A percentile compares a stretch with the other conserved stretches of the same genome.
Evolutionary conservation across 1,140 invertebrate genomes (phyloP).

Genomic region (Drosophila takahashii): DNA sequence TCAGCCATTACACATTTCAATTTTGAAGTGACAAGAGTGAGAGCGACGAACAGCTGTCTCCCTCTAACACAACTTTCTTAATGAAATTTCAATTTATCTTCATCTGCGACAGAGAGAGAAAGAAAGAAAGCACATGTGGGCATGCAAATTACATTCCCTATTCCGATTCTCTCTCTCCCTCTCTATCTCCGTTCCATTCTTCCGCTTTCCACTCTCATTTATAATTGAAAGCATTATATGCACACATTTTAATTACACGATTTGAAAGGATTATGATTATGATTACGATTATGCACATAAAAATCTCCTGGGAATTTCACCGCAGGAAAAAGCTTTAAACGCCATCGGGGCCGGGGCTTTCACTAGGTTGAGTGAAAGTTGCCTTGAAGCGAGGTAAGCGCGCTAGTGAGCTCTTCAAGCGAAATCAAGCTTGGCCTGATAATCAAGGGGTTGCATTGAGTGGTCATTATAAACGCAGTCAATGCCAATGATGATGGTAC

Average conservation of each 20-base stretch:
- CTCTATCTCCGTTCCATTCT: slow-evolving; percentile 24
- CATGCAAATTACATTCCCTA: slow-evolving; percentile 69
- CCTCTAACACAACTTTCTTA: slow-evolving; percentile 71
- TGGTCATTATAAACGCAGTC: slow-evolving; percentile 17
- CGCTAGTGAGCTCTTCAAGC: slow-evolving; percentile 23
- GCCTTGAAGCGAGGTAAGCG: slow-evolving; percentile 43
- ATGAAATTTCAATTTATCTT: slow-evolving; percentile 81
- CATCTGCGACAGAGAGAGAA: slow-evolving; percentile 20
- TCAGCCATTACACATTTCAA: slow-evolving; percentile 79
- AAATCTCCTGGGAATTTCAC: slow-evolving; percentile 32
- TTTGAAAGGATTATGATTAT: slow-evolving; percentile 63
- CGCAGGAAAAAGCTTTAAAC: slow-evolving; percentile 38
- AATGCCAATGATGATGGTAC: slow-evolving; percentile 10
- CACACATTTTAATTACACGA: slow-evolving; percentile 78
- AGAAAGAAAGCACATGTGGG: slow-evolving; percentile 18
- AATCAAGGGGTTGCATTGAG: slow-evolving; percentile 51
- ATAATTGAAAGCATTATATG: slow-evolving; percentile 73
- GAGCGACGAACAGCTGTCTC: slow-evolving; percentile 7
- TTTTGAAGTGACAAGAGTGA: slow-evolving; percentile 59
- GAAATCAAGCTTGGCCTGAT: slow-evolving; percentile 53
- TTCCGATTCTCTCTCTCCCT: slow-evolving; percentile 18
- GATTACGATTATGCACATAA: slow-evolving; percentile 44
- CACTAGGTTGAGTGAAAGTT: slow-evolving; percentile 53
- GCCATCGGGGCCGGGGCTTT: slow-evolving; percentile 41
- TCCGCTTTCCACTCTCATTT: slow-evolving; percentile 32